A percentile compares a stretch with the other conserved stretches of the same genome.
phyloP scores from a whole-genome alignment of 2,888 invertebrate genomes.

The Nomada hirtipes region DNA sequence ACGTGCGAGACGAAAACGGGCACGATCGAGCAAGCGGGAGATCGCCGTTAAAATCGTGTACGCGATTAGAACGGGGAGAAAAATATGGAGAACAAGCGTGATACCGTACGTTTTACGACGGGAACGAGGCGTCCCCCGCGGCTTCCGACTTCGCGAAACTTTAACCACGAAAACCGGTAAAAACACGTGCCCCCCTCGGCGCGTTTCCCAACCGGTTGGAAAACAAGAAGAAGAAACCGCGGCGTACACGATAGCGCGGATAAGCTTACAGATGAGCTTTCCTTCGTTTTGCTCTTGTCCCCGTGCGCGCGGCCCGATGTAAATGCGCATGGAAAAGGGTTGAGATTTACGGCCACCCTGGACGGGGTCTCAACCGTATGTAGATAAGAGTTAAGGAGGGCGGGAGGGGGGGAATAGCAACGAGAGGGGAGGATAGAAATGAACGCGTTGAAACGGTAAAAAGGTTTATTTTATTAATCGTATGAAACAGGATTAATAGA shows the following conservation, averaged over 20 bases:
- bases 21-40: background rate
- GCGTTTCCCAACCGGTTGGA: constrained; percentile 57
- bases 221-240: constrained; percentile 47
- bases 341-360: constrained; percentile 61
- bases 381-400: constrained; percentile 45
- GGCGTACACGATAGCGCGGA: constrained; percentile 57
- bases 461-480: too few relatives aligned
- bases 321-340: constrained; percentile 58
- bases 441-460: background rate
- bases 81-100: constrained; percentile 12
- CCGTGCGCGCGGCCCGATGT: constrained; percentile 48
- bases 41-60: constrained; percentile 28
- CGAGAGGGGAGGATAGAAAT: background rate
- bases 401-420: background rate
- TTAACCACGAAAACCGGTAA: constrained; percentile 41
- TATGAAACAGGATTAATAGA: too few relatives aligned
- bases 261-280: constrained; percentile 59
- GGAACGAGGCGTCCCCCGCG: constrained; percentile 6
- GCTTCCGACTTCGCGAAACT: constrained; percentile 54
- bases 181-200: constrained; percentile 33
- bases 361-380: constrained; percentile 32
- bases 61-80: constrained; percentile 20
- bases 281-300: constrained; percentile 38
- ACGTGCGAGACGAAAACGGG: background rate
- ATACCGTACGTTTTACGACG: constrained; percentile 43